phyloP scores from a whole-genome alignment of 92 coral and sea anemone genomes.

The Meandrina meandrites region DNA sequence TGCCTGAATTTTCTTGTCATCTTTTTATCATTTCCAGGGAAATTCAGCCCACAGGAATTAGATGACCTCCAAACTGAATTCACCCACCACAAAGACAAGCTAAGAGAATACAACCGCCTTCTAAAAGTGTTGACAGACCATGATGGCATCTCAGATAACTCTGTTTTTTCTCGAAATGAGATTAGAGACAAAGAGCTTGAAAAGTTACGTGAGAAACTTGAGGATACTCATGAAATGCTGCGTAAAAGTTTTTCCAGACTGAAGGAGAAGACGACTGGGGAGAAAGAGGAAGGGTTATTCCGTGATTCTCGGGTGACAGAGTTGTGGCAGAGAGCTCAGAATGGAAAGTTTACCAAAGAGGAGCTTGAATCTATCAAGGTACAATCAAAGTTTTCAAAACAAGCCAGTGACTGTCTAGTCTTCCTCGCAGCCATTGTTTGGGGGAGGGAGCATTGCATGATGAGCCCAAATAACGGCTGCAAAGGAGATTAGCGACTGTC shows the following conservation, averaged over 20 bases:
- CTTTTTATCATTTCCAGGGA: conserved; percentile 36
- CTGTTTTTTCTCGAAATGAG: conserved; percentile 51
- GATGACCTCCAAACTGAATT: conserved; percentile 82
- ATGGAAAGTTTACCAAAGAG: conserved; percentile 55
- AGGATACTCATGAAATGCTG: conserved; percentile 59
- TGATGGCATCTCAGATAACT: conserved; percentile 77
- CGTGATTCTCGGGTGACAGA: conserved; percentile 82
- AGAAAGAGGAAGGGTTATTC: conserved; percentile 45
- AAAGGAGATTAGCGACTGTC: no score
- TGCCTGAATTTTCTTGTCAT: background rate
- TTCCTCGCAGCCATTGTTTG: no score
- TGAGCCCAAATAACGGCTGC: no score
- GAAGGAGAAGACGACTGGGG: conserved; percentile 70
- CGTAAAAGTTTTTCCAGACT: conserved; percentile 50
- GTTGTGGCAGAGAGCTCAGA: conserved; percentile 84
- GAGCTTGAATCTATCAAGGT: conserved; percentile 88
- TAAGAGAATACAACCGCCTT: conserved; percentile 71
- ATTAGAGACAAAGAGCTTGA: conserved; percentile 61
- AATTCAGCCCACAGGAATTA: conserved; percentile 79
- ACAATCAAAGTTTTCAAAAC: no score
- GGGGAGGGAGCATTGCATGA: no score
- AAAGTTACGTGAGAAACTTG: conserved; percentile 63
- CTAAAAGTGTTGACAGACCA: conserved; percentile 59
- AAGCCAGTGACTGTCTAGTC: no score
- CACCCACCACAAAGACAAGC: conserved; percentile 82